phyloP scores from a whole-genome alignment of 1,140 invertebrate genomes.

The Fopius arisanus region DNA sequence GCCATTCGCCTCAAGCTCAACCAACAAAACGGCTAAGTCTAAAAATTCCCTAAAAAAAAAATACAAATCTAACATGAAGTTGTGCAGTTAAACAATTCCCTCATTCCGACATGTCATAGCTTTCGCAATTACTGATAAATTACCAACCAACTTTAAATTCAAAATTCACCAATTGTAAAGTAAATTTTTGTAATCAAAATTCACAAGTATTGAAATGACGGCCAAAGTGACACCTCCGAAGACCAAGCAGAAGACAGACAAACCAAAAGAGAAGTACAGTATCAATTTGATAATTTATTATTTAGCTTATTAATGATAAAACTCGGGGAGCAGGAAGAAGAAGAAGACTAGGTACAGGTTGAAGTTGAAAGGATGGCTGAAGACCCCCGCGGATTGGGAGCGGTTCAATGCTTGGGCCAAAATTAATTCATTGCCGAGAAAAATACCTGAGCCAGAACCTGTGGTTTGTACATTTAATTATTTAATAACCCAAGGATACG shows the following conservation, averaged over 20 bases:
- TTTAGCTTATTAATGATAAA: not conserved
- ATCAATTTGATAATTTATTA: not conserved
- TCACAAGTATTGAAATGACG: not conserved
- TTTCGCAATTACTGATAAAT: not conserved
- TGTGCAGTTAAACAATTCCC: not conserved
- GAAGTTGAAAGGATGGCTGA: constrained; percentile 41
- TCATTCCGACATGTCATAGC: not conserved
- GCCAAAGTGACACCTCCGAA: not conserved
- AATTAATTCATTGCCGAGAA: constrained; percentile 39
- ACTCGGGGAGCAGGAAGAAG: not conserved
- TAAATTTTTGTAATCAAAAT: constrained; percentile 10
- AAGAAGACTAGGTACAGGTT: not conserved
- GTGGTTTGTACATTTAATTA: constrained; percentile 23
- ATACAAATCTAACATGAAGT: constrained; percentile 1
- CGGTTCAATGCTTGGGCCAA: constrained; percentile 44
- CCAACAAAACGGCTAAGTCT: no score
- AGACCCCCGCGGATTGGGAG: constrained; percentile 44
- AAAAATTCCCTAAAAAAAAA: constrained; percentile 21
- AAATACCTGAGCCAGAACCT: constrained; percentile 34
- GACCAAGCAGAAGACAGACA: not conserved
- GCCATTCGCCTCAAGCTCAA: no score
- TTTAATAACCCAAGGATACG: not conserved
- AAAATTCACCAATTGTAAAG: not conserved
- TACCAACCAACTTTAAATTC: not conserved
- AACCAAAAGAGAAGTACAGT: not conserved